phyloP scores from a whole-genome alignment of 2,888 invertebrate species.

The Polydrusus pterygomalis region DNA sequence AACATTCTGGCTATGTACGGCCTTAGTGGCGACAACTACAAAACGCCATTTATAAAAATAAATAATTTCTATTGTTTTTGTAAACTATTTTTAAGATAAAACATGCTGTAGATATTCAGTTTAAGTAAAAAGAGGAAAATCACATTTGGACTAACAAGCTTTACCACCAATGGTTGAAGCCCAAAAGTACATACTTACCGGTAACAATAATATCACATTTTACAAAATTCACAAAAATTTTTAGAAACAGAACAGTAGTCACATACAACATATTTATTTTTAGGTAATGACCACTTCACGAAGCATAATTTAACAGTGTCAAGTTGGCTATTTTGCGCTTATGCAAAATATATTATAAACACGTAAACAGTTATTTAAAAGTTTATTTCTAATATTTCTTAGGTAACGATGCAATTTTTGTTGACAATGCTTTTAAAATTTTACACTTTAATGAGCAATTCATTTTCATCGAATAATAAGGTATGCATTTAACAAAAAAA shows the following conservation, averaged over 20 bases:
- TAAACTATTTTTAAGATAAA: too few species aligned
- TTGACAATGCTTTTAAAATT: constrained; percentile 1
- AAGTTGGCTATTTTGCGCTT: background rate
- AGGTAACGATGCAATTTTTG: constrained; percentile 4
- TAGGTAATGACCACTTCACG: background rate
- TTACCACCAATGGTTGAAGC: too few species aligned
- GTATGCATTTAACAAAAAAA: too few species aligned
- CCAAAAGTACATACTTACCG: constrained; percentile 21
- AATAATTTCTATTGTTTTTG: too few species aligned
- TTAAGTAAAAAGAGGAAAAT: background rate
- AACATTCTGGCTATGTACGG: too few species aligned
- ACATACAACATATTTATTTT: constrained; percentile 31
- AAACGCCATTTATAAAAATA: too few species aligned
- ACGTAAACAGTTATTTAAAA: constrained; percentile 7
- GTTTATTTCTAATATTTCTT: constrained; percentile 13
- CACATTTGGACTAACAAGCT: too few species aligned
- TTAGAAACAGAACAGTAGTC: constrained; percentile 25
- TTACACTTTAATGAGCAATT: too few species aligned
- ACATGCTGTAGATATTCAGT: constrained; percentile 2
- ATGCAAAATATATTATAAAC: constrained; percentile 4
- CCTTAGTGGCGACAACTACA: too few species aligned
- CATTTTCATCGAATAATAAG: too few species aligned
- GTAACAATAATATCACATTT: constrained; percentile 33
- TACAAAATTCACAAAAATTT: constrained; percentile 27
- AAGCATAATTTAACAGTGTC: background rate